Evolutionary conservation across 2,888 invertebrate species (phyloP), one percentile per base, ranked within the genome.

Genomic region (Drosophila cognata): DNA sequence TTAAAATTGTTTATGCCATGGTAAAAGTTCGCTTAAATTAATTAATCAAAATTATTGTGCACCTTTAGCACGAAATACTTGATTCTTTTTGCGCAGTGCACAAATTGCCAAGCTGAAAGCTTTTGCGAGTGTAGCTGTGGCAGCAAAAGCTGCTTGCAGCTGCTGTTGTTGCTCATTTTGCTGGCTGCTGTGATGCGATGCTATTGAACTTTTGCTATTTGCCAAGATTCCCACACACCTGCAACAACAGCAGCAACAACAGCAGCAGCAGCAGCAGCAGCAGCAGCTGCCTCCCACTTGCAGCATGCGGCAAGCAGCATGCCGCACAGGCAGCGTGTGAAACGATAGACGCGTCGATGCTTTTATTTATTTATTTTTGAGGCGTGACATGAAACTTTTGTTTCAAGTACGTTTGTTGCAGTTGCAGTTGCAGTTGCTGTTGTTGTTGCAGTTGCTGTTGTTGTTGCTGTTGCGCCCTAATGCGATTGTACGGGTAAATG

Each of bases 191-290:
- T 66, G 74, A 41, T 73, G 71, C 58, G 74, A 86, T 90, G 85
- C 85, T 85, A 85, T 85, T 85, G 85, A 85, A 85, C 85, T 90
- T 90, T 90, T 86, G 89, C 89, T 88, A 88, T 90, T 86, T 86
- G 82, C 71, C 71, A 84, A 90, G 84, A 90, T 89, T 90, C 90
- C 89, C 86, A 86, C 90, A 90, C 85, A 90, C 89, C 89, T 86
- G 84, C 74, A 70, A 53, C 66, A 56, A 36, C 70, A 59, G 13
- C 48, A 46, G 46, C 58, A 59, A 21, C 61, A 46, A 31, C 52
- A 53, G 41, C 56, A 52, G 33, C 38, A 51, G 52, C 71, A 46
- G 52, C 62, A 52, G 33, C 65, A 48, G n/a, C n/a, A n/a, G 55
- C 63, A 50, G 35, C 67, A 62, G 67, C 71, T 68, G 81, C 55